phyloP scores from a whole-genome alignment of 2,113 vertebrate genomes.

The Nycticryphes semicollaris region DNA sequence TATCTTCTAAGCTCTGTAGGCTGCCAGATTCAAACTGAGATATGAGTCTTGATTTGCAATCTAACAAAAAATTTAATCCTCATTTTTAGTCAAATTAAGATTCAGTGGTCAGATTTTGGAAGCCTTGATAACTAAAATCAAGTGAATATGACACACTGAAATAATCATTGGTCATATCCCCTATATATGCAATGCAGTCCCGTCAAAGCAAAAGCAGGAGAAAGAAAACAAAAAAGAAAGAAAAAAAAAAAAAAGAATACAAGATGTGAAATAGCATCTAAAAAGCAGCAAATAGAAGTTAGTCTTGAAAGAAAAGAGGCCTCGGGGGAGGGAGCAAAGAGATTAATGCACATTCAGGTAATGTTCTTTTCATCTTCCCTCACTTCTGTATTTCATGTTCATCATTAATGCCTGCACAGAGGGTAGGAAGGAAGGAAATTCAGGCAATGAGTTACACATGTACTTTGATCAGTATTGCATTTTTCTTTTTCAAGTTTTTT shows the following conservation, averaged over 20 bases:
- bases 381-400: neutral
- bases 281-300: neutral
- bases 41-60: neutral
- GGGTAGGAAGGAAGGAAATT: neutral
- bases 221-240: neutral
- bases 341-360: neutral
- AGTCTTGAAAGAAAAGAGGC: neutral
- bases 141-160: neutral
- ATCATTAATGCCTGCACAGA: neutral
- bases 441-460: conserved; percentile 45
- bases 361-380: conserved; percentile 48
- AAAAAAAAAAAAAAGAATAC: neutral
- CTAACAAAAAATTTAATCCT: neutral
- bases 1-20: neutral
- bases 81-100: neutral
- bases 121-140: neutral
- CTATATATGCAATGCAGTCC: neutral
- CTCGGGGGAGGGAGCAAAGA: neutral
- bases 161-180: neutral
- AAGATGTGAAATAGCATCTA: neutral
- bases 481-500: conserved; percentile 31
- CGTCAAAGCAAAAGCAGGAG: neutral
- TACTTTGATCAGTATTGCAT: conserved; percentile 50
- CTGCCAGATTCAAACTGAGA: neutral
- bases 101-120: neutral